Conservation (phyloP, 2,797 vertebrate species). For the Hydrolagus colliei region DNA sequence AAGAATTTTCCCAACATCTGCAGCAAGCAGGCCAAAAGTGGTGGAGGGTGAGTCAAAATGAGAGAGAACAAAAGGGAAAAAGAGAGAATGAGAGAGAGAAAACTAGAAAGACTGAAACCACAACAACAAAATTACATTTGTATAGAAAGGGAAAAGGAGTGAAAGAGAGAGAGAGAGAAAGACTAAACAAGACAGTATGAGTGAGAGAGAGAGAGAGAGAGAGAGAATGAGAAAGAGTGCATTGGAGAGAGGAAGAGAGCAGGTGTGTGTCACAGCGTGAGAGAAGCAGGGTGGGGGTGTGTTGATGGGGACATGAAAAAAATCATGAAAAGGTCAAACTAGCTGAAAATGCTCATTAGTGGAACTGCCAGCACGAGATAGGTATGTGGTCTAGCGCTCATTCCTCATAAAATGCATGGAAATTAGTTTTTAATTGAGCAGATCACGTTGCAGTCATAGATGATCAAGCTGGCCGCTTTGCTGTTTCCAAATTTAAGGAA, state of each 20-base stretch:
- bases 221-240: too few species aligned
- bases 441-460: background rate
- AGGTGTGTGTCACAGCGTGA: too few species aligned
- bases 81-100: too few species aligned
- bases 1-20: slow-evolving; percentile 52
- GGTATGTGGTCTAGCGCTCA: background rate
- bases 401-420: background rate
- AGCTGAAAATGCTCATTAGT: background rate
- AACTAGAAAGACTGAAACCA: too few species aligned
- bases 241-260: too few species aligned
- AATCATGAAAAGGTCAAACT: background rate
- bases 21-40: slow-evolving; percentile 15
- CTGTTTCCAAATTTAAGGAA: background rate
- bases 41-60: background rate
- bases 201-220: too few species aligned
- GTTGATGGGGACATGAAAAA: background rate
- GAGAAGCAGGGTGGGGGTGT: too few species aligned
- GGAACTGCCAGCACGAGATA: background rate
- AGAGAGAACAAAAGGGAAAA: background rate
- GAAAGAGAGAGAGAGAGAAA: too few species aligned
- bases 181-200: too few species aligned
- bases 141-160: too few species aligned
- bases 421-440: slow-evolving; percentile 17
- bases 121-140: too few species aligned
- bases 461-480: slow-evolving; percentile 19